Evolutionary conservation across 2,888 invertebrate genomes (phyloP).

Genomic region (Myathropa florea): DNA sequence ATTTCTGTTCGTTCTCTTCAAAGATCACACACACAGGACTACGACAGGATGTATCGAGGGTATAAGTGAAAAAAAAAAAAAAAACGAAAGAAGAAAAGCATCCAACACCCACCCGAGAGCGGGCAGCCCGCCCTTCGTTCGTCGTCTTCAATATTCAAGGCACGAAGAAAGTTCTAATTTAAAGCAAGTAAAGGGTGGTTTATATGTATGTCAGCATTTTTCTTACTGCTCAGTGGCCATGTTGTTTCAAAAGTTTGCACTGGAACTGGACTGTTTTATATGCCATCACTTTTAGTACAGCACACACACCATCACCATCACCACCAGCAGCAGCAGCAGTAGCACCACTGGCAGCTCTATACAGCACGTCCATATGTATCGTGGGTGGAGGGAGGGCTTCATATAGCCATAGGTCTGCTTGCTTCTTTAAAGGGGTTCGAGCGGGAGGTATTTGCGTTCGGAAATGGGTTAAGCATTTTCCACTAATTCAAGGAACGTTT

Average conservation of each 20-base stretch:
- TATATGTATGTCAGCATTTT: conserved; percentile 71
- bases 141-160: conserved; percentile 80
- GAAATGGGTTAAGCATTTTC: conserved; percentile 71
- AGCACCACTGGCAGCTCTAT: conserved; percentile 4
- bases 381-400: neutral
- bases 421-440: conserved; percentile 58
- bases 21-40: conserved; percentile 69
- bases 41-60: conserved; percentile 59
- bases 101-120: conserved; percentile 74
- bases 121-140: conserved; percentile 5
- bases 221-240: conserved; percentile 70
- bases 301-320: conserved; percentile 22
- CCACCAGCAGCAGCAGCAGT: neutral
- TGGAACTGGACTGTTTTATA: conserved; percentile 69
- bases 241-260: conserved; percentile 69
- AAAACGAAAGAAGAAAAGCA: conserved; percentile 69
- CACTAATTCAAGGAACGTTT: conserved; percentile 67
- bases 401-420: conserved; percentile 31
- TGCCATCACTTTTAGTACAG: conserved; percentile 70
- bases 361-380: conserved; percentile 50
- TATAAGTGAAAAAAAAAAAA: conserved; percentile 65
- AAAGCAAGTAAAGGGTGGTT: conserved; percentile 76
- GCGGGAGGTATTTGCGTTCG: conserved; percentile 63
- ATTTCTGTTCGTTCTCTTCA: conserved; percentile 43
- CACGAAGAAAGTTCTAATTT: conserved; percentile 81